Evolutionary conservation across 92 coral and sea anemone species (phyloP).

Genomic region (Pocillopora grandis): DNA sequence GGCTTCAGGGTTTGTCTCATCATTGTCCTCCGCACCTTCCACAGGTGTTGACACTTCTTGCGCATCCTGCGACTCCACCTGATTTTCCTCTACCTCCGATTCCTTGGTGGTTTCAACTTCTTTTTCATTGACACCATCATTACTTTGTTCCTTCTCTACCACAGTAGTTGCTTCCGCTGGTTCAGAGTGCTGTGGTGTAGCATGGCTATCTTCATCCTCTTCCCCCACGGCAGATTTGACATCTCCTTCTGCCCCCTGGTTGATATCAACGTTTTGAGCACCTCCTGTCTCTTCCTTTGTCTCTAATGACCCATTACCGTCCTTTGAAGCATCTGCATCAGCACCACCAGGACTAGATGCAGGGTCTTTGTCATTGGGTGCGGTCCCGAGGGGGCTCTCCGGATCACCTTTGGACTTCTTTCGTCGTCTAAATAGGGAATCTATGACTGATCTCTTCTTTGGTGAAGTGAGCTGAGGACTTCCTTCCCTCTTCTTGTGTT

Average conservation of each 20-base stretch:
- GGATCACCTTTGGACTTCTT: constrained; percentile 36
- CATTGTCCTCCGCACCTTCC: background rate
- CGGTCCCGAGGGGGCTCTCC: constrained; percentile 14
- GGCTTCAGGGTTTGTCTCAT: background rate
- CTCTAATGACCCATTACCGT: background rate
- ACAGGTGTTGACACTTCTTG: constrained; percentile 11
- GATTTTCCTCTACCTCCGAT: constrained; percentile 16
- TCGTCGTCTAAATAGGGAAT: constrained; percentile 21
- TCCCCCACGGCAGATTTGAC: background rate
- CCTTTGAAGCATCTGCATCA: background rate
- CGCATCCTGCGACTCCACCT: background rate
- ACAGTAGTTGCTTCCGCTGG: background rate
- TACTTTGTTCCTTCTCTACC: background rate
- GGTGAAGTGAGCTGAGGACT: constrained; percentile 24
- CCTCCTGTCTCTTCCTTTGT: background rate
- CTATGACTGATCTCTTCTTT: constrained; percentile 12
- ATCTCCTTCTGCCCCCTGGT: background rate
- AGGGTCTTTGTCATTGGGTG: constrained; percentile 3
- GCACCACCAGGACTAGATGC: constrained; percentile 6
- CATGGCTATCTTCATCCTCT: background rate
- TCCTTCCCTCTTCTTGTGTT: constrained; percentile 15
- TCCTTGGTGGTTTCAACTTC: background rate
- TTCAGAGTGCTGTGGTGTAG: background rate
- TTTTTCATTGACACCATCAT: constrained; percentile 13
- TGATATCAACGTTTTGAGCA: background rate